phyloP scores from a whole-genome alignment of 2,113 vertebrate genomes.

The Piaya cayana region DNA sequence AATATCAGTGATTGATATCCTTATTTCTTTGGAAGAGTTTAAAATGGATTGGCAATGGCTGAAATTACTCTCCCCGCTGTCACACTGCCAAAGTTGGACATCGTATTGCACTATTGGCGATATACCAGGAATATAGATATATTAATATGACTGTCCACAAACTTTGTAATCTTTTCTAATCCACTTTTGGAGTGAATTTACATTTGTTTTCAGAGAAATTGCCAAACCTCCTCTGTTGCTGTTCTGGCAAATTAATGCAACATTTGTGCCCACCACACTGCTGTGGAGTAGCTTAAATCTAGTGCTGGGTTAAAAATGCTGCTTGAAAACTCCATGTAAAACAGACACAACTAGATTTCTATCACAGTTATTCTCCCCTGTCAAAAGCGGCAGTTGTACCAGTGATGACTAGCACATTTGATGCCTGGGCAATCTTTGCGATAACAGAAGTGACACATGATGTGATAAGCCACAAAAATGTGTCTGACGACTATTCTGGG shows the following conservation, averaged over 20 bases:
- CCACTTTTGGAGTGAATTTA: slow-evolving; percentile 2
- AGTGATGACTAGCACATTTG: background rate
- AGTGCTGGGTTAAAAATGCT: background rate
- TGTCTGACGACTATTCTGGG: background rate
- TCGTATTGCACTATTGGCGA: background rate
- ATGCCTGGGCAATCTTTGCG: background rate
- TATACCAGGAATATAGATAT: slow-evolving; percentile 26
- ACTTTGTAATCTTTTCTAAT: background rate
- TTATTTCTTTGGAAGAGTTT: slow-evolving; percentile 22
- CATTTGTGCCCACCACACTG: background rate
- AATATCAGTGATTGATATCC: slow-evolving; percentile 3
- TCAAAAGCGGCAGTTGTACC: background rate
- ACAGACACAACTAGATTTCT: background rate
- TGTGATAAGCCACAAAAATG: slow-evolving; percentile 19
- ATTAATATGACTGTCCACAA: background rate
- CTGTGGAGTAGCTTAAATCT: background rate
- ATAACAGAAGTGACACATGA: background rate
- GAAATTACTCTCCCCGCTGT: slow-evolving; percentile 32
- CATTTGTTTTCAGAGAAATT: background rate
- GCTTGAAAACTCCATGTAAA: background rate
- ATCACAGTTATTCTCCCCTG: background rate
- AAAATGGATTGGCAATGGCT: slow-evolving; percentile 51
- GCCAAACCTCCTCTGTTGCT: background rate
- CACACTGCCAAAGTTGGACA: slow-evolving; percentile 2
- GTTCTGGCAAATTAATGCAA: slow-evolving; percentile 8